Base-by-base conservation (phyloP, 2,888 invertebrate genomes). In the Apotomis turbidana region DNA sequence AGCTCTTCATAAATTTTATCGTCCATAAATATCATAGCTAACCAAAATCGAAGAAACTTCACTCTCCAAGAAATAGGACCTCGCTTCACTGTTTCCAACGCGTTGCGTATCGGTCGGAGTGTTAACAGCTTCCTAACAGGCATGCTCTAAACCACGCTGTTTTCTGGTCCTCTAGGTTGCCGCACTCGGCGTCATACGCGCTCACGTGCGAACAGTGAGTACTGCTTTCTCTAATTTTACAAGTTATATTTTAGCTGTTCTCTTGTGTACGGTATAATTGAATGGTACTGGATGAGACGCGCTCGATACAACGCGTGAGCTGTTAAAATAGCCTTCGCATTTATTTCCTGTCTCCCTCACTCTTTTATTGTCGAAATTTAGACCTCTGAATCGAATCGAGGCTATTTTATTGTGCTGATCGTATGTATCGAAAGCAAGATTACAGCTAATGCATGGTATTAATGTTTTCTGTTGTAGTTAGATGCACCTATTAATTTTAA, bases 201-300 rank as follows among this genome's bases (percentile, higher is more conserved):
- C 93, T 95, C 87, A 94, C 93, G 87, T 95, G 95, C 89, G 94
- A 95, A 94, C 95, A 95, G 95, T 95, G 94, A 95, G 95, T 95
- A 94, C 84, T 75, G 91, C 91, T 85, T 84, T 75, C 78, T 75
- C 80, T 83, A 82, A 82, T 82, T 87, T 87, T 76, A 78, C 84
- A 86, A 86, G 83, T 86, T 78, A 77, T 78, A 54, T 55, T 64
- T 54, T 55, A 36, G 66, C 46, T 46, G 66, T 57, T n/a, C 44
- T 57, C 66, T 66, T 57, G 55, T 55, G 55, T 27, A 55, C 10
- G 60, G 9, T 46, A 10, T 6, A 6, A 41, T 41, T 6, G 5
- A 41, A 41, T 41, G 6, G 41, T 6, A 6, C 41, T 27, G 6
- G 41, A 41, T 41, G 41, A 27, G 27, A 27, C 27, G 27, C 2